Percentiles rank a stretch among this genome's conserved stretches.
These are phyloP conservation scores for Sebastes matsubarae DNA, from an alignment of 2,797 vertebrate genomes.

Conservation along the genomic window DNA sequence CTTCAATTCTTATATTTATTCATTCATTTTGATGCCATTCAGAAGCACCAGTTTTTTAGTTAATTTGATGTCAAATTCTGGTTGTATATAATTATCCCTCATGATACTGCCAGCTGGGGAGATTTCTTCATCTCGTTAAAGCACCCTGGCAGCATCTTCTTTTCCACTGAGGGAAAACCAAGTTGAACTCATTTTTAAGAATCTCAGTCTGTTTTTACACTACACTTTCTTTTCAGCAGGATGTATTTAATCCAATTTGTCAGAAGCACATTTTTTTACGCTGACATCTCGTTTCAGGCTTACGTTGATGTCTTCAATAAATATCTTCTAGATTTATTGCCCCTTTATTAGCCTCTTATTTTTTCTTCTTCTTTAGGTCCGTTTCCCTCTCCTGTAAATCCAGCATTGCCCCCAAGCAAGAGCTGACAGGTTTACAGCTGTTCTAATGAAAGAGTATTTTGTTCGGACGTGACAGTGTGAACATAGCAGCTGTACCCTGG, in stretches of 20 bases:
- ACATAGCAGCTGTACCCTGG: background rate
- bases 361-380: background rate
- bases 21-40: background rate
- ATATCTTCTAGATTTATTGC: background rate
- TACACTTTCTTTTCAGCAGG: background rate
- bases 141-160: background rate
- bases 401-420: background rate
- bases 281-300: background rate
- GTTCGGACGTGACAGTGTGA: background rate
- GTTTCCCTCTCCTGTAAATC: constrained; percentile 24
- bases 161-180: background rate
- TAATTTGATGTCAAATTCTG: background rate
- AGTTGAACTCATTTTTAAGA: background rate
- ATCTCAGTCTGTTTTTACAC: background rate
- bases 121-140: background rate
- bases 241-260: background rate
- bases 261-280: background rate
- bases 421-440: constrained; percentile 46
- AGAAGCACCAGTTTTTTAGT: background rate
- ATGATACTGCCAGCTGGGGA: background rate
- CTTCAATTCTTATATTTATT: background rate
- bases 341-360: background rate
- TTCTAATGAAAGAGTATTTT: constrained; percentile 26
- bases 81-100: background rate
- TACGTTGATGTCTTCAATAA: background rate